phyloP scores from a whole-genome alignment of 2,113 vertebrate species.

The Mirounga angustirostris region DNA sequence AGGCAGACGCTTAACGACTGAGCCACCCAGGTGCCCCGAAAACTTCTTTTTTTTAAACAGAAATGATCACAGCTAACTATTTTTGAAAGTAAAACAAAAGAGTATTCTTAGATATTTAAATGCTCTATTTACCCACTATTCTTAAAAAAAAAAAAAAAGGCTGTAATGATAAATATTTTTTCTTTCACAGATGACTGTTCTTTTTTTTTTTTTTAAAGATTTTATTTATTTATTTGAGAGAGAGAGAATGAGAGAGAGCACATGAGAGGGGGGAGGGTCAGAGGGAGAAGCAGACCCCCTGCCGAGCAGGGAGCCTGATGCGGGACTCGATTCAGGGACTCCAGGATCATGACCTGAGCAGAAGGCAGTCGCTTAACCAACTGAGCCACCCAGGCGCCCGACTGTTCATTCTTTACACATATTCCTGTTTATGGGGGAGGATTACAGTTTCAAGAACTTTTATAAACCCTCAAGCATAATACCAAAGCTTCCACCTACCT shows the following conservation, averaged over 20 bases:
- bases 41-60: background rate
- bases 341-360: too few species aligned
- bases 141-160: background rate
- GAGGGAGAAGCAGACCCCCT: too few species aligned
- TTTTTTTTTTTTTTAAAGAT: too few species aligned
- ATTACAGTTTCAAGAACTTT: background rate
- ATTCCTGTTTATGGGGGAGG: background rate
- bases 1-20: too few species aligned
- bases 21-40: background rate
- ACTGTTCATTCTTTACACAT: background rate
- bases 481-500: background rate
- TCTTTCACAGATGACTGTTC: background rate
- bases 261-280: too few species aligned
- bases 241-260: too few species aligned
- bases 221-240: too few species aligned
- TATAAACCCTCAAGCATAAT: background rate
- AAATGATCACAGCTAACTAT: constrained; percentile 41
- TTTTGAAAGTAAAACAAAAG: background rate
- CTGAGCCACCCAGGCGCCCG: too few species aligned
- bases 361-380: too few species aligned
- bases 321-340: too few species aligned
- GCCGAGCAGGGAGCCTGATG: too few species aligned
- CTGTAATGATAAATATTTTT: background rate
- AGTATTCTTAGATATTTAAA: constrained; percentile 37
- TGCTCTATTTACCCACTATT: background rate